These are phyloP conservation scores for Drosophila atroscutellata DNA, from an alignment of 2,888 invertebrate species.

Conservation along the genomic window DNA sequence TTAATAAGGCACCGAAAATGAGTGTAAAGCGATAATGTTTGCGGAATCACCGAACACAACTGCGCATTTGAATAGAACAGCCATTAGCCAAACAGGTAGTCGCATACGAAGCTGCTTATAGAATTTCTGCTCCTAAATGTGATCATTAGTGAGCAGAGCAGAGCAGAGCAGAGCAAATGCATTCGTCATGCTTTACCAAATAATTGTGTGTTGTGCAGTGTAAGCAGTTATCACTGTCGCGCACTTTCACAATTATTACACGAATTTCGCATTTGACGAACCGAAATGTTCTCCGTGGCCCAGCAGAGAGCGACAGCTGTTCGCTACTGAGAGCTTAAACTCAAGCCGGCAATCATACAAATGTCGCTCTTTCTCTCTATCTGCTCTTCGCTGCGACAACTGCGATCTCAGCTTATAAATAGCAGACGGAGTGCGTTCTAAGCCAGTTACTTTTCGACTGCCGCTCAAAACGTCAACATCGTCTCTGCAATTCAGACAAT, in stretches of 20 bases:
- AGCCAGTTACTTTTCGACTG: conserved; percentile 74
- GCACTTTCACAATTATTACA: conserved; percentile 70
- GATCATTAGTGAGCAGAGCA: background rate
- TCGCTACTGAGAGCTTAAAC: conserved; percentile 14
- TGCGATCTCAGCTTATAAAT: conserved; percentile 78
- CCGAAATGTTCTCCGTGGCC: conserved; percentile 43
- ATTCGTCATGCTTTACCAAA: conserved; percentile 4
- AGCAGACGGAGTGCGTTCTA: conserved; percentile 69
- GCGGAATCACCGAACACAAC: conserved; percentile 5
- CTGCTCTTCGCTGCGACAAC: conserved; percentile 1
- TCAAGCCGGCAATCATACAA: conserved; percentile 24
- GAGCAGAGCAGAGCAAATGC: background rate
- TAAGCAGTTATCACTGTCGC: conserved; percentile 50
- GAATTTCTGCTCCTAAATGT: conserved; percentile 4
- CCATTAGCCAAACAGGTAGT: conserved; percentile 12
- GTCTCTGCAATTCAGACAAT: conserved; percentile 31
- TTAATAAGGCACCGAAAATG: conserved; percentile 35
- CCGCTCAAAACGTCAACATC: conserved; percentile 57
- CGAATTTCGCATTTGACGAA: conserved; percentile 54
- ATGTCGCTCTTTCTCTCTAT: conserved; percentile 13
- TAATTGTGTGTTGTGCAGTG: conserved; percentile 46
- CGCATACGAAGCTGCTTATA: background rate
- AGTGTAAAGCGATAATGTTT: conserved; percentile 11
- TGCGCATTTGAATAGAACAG: conserved; percentile 13
- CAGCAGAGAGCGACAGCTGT: conserved; percentile 3